A percentile compares a stretch with the other conserved stretches of the same genome.
phyloP scores from a whole-genome alignment of 1,140 invertebrate species.

The Conus betulinus region DNA sequence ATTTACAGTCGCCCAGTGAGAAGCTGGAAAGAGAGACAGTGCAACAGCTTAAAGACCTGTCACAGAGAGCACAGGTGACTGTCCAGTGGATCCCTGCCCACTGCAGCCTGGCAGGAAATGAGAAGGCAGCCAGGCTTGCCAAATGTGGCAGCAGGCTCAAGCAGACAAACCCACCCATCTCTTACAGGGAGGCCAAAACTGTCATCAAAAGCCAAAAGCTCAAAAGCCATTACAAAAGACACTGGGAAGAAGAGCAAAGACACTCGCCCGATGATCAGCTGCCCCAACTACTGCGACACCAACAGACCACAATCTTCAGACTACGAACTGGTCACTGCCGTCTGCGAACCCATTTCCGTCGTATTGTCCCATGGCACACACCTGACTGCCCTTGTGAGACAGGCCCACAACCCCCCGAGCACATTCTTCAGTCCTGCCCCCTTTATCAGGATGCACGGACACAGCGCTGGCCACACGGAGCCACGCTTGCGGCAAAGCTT shows the following conservation, averaged over 20 bases:
- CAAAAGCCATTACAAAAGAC: background rate
- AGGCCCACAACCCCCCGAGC: background rate
- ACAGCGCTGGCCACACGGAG: constrained; percentile 7
- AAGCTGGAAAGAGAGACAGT: constrained; percentile 17
- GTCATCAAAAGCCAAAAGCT: background rate
- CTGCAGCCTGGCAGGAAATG: constrained; percentile 17
- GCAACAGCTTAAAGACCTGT: background rate
- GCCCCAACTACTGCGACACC: background rate
- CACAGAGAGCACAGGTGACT: background rate
- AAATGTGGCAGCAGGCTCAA: background rate
- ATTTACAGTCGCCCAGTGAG: constrained; percentile 16
- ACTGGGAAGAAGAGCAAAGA: background rate
- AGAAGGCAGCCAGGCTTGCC: constrained; percentile 10
- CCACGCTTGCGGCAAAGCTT: constrained; percentile 1
- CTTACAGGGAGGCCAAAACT: background rate
- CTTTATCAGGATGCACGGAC: background rate
- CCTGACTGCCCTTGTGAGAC: background rate
- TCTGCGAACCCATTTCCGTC: background rate
- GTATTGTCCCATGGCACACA: background rate
- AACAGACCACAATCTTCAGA: constrained; percentile 8
- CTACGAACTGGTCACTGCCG: constrained; percentile 10
- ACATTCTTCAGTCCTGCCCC: constrained; percentile 16
- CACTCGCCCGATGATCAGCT: background rate
- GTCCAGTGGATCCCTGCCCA: constrained; percentile 25
- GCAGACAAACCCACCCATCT: background rate